These are phyloP conservation scores for Dromius quadrimaculatus DNA, from an alignment of 2,888 invertebrate genomes.

Conservation along the genomic window DNA sequence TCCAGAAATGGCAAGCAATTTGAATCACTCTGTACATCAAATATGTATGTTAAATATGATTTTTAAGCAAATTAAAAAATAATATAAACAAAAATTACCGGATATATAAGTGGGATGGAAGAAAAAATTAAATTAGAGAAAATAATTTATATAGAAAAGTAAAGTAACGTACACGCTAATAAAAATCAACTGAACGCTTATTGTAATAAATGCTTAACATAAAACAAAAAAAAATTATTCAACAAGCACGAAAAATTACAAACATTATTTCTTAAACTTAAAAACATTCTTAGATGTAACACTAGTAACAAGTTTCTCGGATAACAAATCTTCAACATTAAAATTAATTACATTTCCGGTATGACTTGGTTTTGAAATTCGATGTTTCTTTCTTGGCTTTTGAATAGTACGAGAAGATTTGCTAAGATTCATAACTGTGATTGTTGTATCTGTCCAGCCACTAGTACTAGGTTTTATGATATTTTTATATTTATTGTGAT, in stretches of 20 bases:
- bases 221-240: slow-evolving; percentile 12
- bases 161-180: neutral
- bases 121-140: neutral
- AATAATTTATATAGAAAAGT: slow-evolving; percentile 14
- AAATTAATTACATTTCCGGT: slow-evolving; percentile 5
- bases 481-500: slow-evolving; percentile 29
- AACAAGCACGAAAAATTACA: slow-evolving; percentile 1
- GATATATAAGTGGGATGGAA: neutral
- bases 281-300: neutral
- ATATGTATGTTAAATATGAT: no score
- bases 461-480: slow-evolving; percentile 32
- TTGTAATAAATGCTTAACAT: slow-evolving; percentile 9
- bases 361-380: slow-evolving; percentile 19
- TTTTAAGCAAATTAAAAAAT: neutral
- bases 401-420: slow-evolving; percentile 21
- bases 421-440: slow-evolving; percentile 27
- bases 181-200: neutral
- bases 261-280: slow-evolving; percentile 22
- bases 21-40: no score
- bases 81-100: neutral
- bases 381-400: slow-evolving; percentile 31
- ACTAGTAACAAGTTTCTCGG: slow-evolving; percentile 3
- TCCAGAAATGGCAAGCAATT: no score
- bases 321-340: slow-evolving; percentile 16
- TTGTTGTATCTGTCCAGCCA: slow-evolving; percentile 18